phyloP scores from a whole-genome alignment of 2,888 invertebrate genomes.

The Crossocerus cetratus region DNA sequence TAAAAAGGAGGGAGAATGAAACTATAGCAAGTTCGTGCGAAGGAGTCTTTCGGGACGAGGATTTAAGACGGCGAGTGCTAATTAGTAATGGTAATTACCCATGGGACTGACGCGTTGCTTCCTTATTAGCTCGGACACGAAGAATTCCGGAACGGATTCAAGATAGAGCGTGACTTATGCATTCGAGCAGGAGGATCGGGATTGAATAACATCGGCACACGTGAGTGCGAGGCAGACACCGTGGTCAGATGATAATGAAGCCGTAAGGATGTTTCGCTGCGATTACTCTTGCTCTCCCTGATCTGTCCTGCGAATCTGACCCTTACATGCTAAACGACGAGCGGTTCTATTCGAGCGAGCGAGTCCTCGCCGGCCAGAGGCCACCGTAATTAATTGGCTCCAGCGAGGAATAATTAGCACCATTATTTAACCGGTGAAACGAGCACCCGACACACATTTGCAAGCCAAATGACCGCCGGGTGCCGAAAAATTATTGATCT shows the following conservation, averaged over 20 bases:
- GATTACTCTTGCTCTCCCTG: not conserved
- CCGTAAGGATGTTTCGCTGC: slow-evolving; percentile 9
- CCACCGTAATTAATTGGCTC: not conserved
- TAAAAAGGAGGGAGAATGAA: no score
- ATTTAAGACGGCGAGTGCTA: slow-evolving; percentile 18
- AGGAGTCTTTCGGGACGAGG: not conserved
- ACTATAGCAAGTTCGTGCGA: no score
- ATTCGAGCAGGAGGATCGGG: not conserved
- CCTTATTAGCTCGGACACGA: slow-evolving; percentile 32
- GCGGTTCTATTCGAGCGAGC: not conserved
- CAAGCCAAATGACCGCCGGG: no score
- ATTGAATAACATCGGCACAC: not conserved
- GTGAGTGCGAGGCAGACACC: slow-evolving; percentile 11
- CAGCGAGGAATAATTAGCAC: not conserved
- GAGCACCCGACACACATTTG: not conserved
- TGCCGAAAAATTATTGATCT: not conserved
- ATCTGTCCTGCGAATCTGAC: slow-evolving; percentile 1
- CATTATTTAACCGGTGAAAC: not conserved
- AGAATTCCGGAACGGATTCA: slow-evolving; percentile 9
- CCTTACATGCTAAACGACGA: not conserved
- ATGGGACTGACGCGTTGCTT: slow-evolving; percentile 18
- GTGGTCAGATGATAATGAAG: slow-evolving; percentile 21
- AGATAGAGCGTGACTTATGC: slow-evolving; percentile 15
- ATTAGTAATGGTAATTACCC: slow-evolving; percentile 37
- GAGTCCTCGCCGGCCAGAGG: not conserved